Conservation (phyloP, 2,888 invertebrate species). For the Chironomus tentans region DNA sequence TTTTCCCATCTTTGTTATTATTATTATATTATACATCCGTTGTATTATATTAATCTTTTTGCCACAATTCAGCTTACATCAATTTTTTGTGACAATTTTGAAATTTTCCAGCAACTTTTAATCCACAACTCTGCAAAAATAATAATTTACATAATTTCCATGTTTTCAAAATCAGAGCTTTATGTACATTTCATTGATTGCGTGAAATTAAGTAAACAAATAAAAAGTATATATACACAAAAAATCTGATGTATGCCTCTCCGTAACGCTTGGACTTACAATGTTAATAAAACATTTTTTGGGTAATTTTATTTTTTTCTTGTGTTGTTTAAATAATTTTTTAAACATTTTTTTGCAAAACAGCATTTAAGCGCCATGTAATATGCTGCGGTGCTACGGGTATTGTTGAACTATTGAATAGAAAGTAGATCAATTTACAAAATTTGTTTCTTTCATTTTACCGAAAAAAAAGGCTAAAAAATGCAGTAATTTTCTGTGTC, state of each 20-base stretch:
- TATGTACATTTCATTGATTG: not conserved
- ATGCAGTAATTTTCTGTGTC: not conserved
- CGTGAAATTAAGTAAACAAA: not conserved
- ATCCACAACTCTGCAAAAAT: no score
- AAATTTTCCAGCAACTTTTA: no score
- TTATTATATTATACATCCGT: no score
- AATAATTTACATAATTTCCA: not conserved
- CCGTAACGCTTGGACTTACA: not conserved
- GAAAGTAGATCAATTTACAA: conserved; percentile 23
- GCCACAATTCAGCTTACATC: no score
- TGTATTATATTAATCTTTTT: no score
- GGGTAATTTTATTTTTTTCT: not conserved
- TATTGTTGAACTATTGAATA: conserved; percentile 6
- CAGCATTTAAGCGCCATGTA: conserved; percentile 8
- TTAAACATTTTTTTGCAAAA: not conserved
- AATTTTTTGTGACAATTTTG: no score
- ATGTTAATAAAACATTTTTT: not conserved
- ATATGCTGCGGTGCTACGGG: not conserved
- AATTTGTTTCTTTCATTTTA: not conserved
- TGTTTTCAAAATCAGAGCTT: not conserved
- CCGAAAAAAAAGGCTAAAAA: not conserved
- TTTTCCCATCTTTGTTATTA: no score
- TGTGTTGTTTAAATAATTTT: not conserved
- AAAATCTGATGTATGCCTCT: not conserved
- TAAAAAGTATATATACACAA: not conserved